Percentiles rank a stretch among this genome's conserved stretches.
Evolutionary conservation across 2,888 invertebrate species (phyloP).

Genomic region (Sphaerophoria taeniata): DNA sequence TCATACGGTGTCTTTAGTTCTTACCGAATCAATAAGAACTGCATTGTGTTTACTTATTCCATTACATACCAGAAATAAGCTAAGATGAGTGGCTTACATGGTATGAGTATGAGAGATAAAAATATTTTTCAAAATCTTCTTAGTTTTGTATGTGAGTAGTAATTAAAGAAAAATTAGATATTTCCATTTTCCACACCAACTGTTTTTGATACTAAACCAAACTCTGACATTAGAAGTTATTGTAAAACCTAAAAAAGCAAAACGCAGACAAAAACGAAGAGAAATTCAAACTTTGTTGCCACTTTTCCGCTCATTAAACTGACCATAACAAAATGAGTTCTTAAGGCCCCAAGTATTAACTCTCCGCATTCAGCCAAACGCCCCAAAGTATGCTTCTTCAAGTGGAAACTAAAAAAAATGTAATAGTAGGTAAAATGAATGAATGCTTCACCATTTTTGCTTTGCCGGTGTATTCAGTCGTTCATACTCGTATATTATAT

Average conservation of each 20-base stretch:
- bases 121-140: too few relatives aligned
- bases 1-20: too few relatives aligned
- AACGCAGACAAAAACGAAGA: not conserved
- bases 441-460: conserved; percentile 33
- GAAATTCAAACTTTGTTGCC: not conserved
- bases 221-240: not conserved
- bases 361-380: not conserved
- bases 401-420: conserved; percentile 2
- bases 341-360: conserved; percentile 15
- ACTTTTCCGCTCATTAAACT: conserved; percentile 32
- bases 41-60: too few relatives aligned
- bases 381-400: conserved; percentile 21
- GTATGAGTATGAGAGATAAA: too few relatives aligned
- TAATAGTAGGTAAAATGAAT: conserved; percentile 12
- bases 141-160: too few relatives aligned
- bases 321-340: conserved; percentile 7
- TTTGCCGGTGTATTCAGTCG: not conserved
- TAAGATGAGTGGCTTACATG: too few relatives aligned
- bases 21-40: too few relatives aligned
- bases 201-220: not conserved
- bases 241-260: not conserved
- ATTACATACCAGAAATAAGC: too few relatives aligned
- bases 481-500: not conserved
- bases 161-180: not conserved
- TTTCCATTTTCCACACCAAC: not conserved